Conservation (phyloP, 1,140 invertebrate genomes). For the Steinernema feltiae region DNA sequence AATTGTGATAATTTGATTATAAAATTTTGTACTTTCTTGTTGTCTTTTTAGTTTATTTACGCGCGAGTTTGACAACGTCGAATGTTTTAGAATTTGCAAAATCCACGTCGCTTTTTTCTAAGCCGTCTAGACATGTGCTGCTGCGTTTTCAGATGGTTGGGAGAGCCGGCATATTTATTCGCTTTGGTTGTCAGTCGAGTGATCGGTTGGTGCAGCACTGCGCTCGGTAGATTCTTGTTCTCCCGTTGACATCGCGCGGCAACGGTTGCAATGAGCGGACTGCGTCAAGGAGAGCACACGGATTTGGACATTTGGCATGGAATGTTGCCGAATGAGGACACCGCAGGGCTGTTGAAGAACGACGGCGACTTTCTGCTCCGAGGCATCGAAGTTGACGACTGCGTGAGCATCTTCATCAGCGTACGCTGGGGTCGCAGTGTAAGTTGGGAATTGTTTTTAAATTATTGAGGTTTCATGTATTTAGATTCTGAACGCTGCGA, state of each 20-base stretch:
- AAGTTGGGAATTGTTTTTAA: background rate
- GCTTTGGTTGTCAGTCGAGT: too few species aligned
- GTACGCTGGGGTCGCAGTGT: background rate
- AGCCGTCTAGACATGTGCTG: too few species aligned
- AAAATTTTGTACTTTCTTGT: too few species aligned
- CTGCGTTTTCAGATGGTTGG: too few species aligned
- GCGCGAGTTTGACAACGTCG: too few species aligned
- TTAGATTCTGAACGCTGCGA: constrained; percentile 2
- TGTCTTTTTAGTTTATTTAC: too few species aligned
- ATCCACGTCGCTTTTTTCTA: too few species aligned
- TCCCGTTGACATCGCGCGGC: background rate
- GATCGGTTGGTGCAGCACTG: too few species aligned
- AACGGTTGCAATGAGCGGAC: background rate
- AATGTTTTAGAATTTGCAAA: too few species aligned
- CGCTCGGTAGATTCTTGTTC: too few species aligned
- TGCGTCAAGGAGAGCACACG: background rate
- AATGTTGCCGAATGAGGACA: background rate
- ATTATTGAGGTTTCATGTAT: background rate
- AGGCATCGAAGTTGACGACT: background rate
- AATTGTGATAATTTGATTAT: too few species aligned
- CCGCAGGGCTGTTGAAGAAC: background rate
- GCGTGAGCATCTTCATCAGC: constrained; percentile 1
- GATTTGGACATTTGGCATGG: constrained; percentile 1
- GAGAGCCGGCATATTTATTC: too few species aligned
- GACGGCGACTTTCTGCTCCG: constrained; percentile 11